Evolutionary conservation across 2,888 invertebrate species (phyloP).

Genomic region (Philaethria dido): DNA sequence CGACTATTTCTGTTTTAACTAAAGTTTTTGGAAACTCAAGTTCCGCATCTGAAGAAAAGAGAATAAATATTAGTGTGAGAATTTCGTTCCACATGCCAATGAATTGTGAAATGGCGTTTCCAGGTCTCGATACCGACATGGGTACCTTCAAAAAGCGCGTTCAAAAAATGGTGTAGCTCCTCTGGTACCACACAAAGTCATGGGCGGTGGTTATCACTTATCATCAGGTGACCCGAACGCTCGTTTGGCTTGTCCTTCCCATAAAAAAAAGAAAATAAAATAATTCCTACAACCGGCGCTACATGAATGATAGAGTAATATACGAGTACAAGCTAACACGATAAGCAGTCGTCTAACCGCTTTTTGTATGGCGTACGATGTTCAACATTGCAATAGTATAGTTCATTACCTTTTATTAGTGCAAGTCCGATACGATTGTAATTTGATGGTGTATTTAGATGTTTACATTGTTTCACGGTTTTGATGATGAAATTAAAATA

Average conservation of each 20-base stretch:
- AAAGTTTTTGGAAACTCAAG: too few relatives aligned
- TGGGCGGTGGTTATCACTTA: too few relatives aligned
- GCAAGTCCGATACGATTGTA: constrained; percentile 52
- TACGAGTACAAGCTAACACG: constrained; percentile 10
- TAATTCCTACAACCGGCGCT: background rate
- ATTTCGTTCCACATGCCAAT: too few relatives aligned
- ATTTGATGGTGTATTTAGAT: constrained; percentile 51
- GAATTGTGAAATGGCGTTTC: too few relatives aligned
- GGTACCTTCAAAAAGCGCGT: too few relatives aligned
- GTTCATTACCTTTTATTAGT: constrained; percentile 74
- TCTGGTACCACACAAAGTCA: too few relatives aligned
- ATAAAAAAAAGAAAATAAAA: background rate
- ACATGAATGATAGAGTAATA: constrained; percentile 15
- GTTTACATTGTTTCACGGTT: constrained; percentile 51
- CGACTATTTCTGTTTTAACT: too few relatives aligned
- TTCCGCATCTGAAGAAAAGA: too few relatives aligned
- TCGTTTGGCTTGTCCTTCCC: background rate
- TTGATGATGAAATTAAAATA: background rate
- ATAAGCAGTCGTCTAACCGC: background rate
- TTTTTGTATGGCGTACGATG: constrained; percentile 34
- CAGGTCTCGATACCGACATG: too few relatives aligned
- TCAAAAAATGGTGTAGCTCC: too few relatives aligned
- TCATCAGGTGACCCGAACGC: too few relatives aligned
- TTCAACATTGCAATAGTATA: constrained; percentile 55
- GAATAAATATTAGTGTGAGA: too few relatives aligned